These are phyloP conservation scores for Cephus nigrinus DNA, from an alignment of 2,888 invertebrate species.

Conservation along the genomic window DNA sequence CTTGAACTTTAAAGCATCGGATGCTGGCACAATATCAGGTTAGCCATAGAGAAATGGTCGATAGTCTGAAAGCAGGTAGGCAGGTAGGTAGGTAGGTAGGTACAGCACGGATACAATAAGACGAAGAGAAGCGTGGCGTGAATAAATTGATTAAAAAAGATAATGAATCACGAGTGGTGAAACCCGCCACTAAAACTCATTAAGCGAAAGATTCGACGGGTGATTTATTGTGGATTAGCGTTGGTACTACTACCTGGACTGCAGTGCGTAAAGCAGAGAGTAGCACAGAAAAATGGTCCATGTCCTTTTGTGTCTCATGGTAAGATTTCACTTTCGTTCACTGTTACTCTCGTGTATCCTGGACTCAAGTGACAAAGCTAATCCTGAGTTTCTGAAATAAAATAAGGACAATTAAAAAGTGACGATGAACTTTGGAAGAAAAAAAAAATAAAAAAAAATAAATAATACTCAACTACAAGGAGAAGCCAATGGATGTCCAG, in stretches of 20 bases:
- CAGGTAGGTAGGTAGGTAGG: neutral
- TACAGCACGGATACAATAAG: neutral
- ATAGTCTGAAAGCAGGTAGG: neutral
- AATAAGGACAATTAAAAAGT: neutral
- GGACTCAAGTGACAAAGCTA: neutral
- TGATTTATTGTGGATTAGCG: constrained; percentile 63
- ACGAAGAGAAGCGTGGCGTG: constrained; percentile 27
- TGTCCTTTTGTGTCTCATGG: neutral
- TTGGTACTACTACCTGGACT: constrained; percentile 35
- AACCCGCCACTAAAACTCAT: constrained; percentile 56
- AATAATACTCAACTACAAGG: neutral
- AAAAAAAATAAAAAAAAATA: neutral
- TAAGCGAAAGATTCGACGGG: constrained; percentile 53
- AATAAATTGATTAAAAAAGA: constrained; percentile 62
- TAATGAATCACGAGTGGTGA: constrained; percentile 45
- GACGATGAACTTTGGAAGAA: neutral
- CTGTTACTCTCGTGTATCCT: neutral
- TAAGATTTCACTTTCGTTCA: neutral
- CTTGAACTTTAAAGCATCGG: neutral
- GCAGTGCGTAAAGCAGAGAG: neutral
- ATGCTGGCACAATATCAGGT: neutral
- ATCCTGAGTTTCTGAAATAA: neutral
- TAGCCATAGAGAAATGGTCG: neutral
- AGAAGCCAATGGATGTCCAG: neutral
- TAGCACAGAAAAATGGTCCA: neutral